phyloP scores from a whole-genome alignment of 2,113 vertebrate species.

The Potamarius usumacintae region DNA sequence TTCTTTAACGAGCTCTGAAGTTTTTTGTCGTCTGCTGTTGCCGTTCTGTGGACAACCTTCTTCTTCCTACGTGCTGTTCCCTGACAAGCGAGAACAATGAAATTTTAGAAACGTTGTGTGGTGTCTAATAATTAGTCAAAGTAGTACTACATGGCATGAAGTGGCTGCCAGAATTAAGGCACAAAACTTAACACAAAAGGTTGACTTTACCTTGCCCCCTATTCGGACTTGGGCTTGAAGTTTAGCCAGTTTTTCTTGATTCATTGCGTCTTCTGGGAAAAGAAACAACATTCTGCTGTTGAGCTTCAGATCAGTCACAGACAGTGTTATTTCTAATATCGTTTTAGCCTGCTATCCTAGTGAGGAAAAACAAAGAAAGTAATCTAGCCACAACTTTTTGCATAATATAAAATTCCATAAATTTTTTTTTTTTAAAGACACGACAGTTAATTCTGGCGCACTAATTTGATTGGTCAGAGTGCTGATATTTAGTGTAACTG shows the following conservation, averaged over 20 bases:
- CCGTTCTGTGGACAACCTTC: constrained; percentile 99
- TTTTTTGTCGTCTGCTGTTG: constrained; percentile 98
- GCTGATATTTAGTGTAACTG: background rate
- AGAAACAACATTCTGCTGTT: background rate
- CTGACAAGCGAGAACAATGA: constrained; percentile 65
- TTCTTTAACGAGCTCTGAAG: constrained; percentile 98
- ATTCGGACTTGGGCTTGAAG: constrained; percentile 98
- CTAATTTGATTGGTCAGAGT: background rate
- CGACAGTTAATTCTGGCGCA: background rate
- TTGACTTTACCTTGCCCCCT: constrained; percentile 90
- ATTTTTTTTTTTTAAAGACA: too few relatives aligned
- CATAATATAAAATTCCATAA: too few relatives aligned
- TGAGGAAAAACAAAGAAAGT: background rate
- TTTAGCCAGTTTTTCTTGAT: constrained; percentile 98
- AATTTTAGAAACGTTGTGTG: background rate
- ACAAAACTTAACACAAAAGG: background rate
- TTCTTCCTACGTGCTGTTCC: constrained; percentile 98
- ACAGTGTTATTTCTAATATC: background rate
- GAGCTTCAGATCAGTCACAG: background rate
- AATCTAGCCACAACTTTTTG: background rate
- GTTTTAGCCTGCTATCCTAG: too few relatives aligned
- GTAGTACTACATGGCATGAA: background rate
- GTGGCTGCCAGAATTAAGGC: background rate
- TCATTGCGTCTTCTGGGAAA: constrained; percentile 79
- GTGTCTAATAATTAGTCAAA: too few relatives aligned